Evolutionary conservation across 1,140 invertebrate genomes (phyloP).

Genomic region (Sinonovacula constricta): DNA sequence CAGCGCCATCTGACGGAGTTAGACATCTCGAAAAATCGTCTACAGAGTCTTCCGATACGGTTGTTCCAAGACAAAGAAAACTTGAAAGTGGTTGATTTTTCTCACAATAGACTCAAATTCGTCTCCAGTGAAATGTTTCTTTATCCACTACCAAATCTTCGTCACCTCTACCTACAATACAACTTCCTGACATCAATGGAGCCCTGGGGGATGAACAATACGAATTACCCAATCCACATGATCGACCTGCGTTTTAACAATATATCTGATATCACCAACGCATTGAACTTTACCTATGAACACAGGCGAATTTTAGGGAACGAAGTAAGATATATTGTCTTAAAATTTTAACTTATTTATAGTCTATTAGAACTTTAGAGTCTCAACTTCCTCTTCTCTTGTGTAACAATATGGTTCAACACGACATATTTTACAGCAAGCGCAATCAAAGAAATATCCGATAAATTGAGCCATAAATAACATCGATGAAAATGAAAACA

Average conservation of each 20-base stretch:
- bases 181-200: slow-evolving; percentile 28
- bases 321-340: no score
- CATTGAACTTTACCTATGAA: slow-evolving; percentile 59
- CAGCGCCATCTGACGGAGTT: background rate
- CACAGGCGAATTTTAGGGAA: no score
- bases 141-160: background rate
- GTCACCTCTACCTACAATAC: background rate
- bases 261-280: slow-evolving; percentile 55
- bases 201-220: slow-evolving; percentile 24
- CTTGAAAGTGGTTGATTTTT: slow-evolving; percentile 27
- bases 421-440: no score
- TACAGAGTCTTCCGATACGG: background rate
- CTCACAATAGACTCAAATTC: slow-evolving; percentile 18
- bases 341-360: no score
- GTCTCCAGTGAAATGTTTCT: slow-evolving; percentile 23
- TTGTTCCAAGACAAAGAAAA: slow-evolving; percentile 22
- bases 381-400: no score
- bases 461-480: no score
- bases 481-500: no score
- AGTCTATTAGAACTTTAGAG: no score
- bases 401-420: no score
- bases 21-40: slow-evolving; percentile 12
- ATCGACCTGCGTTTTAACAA: slow-evolving; percentile 28
- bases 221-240: background rate
- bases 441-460: no score